Evolutionary conservation across 2,888 invertebrate species (phyloP), one percentile per base, ranked within the genome.

Genomic region (Halictus ligatus): DNA sequence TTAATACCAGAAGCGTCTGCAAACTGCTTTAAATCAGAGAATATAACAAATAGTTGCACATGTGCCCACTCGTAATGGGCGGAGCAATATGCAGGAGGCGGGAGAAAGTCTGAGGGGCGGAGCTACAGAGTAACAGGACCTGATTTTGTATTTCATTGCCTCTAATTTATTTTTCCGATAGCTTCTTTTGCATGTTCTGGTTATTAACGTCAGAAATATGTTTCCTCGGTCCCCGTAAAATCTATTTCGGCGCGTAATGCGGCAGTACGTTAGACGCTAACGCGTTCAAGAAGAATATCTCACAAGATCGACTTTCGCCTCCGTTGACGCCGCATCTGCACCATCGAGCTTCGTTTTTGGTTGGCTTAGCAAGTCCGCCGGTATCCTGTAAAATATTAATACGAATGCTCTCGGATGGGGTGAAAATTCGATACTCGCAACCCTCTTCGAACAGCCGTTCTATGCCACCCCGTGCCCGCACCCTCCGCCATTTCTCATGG

Each of bases 311-410:
- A 89, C 88, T 89, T 89, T 83, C 89, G 78, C 78, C 50, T 50
- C 81, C 82, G 80, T 78, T 80, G 87, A 87, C 76, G 80, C 71
- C 75, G 86, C 73, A 84, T 86, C 86, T 83, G 80, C 83, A 71
- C 88, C 90, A 78, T 84, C 81, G 90, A 77, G 78, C 88, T 81
- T 86, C 86, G 86, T 84, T 81, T 84, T 83, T 76, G 82, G 82
- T 72, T 79, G 89, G 84, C 85, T 82, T 79, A 75, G 72, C 89
- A 76, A 76, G 74, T 77, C 81, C 74, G 80, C 76, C 83, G 80
- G 83, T 72, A 80, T 88, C 90, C 77, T 84, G 90, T 94, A 89
- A 93, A 94, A 92, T 94, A 94, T 94, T 94, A 93, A 94, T 92
- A 92, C 91, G 91, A 90, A 89, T 91, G 90, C 91, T 88, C 91